Conservation (phyloP, 2,888 invertebrate genomes). For the Stenotaenia linearis region DNA sequence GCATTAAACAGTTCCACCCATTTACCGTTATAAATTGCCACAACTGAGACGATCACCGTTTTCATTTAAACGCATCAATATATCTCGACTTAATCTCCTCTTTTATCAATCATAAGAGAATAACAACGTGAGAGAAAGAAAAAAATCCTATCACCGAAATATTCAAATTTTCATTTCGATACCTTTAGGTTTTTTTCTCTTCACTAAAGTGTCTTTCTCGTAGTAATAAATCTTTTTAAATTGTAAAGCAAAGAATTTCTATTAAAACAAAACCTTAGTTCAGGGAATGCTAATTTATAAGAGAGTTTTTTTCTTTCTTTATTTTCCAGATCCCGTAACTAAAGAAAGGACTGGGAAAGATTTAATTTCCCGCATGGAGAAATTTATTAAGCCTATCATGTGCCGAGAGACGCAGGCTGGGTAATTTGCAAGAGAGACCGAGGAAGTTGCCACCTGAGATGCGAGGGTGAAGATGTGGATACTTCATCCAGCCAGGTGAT, state of each 20-base stretch:
- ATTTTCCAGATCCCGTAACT: not conserved
- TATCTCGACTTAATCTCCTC: slow-evolving; percentile 17
- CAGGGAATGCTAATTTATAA: slow-evolving; percentile 1
- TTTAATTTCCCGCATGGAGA: slow-evolving; percentile 21
- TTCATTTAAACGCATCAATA: slow-evolving; percentile 17
- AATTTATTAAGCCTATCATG: slow-evolving; percentile 22
- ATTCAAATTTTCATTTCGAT: slow-evolving; percentile 8
- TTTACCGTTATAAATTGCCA: slow-evolving; percentile 3
- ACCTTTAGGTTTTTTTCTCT: not conserved
- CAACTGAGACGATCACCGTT: not conserved
- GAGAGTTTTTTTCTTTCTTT: not conserved
- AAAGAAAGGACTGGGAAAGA: not conserved
- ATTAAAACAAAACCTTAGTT: slow-evolving; percentile 19
- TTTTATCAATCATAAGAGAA: slow-evolving; percentile 16
- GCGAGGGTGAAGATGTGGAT: not conserved
- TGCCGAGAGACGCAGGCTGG: not conserved
- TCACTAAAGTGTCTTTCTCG: not conserved
- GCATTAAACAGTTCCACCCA: slow-evolving; percentile 19
- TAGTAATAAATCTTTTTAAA: slow-evolving; percentile 7
- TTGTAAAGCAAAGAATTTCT: slow-evolving; percentile 24
- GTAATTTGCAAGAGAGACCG: not conserved
- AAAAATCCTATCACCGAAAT: slow-evolving; percentile 15
- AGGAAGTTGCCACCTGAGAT: slow-evolving; percentile 22
- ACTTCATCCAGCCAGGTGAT: slow-evolving; percentile 19
- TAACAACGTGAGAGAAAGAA: not conserved